These are phyloP conservation scores for Punctoribates punctum DNA, from an alignment of 2,888 invertebrate species.

Conservation along the genomic window DNA sequence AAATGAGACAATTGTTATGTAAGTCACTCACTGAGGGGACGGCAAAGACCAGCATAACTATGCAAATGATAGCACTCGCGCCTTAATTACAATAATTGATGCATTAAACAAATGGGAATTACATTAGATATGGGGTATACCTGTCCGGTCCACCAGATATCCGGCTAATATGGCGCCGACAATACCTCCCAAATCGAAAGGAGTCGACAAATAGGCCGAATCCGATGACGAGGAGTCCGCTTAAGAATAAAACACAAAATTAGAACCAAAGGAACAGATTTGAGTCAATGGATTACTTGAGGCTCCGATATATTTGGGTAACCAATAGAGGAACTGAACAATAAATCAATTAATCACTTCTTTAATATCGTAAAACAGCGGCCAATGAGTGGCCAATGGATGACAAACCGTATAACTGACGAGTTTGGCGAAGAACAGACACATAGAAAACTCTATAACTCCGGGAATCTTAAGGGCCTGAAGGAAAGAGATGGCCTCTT, in stretches of 20 bases:
- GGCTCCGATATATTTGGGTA: slow-evolving; percentile 80
- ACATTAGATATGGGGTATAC: too few species aligned
- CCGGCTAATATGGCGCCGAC: slow-evolving; percentile 84
- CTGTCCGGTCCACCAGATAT: slow-evolving; percentile 70
- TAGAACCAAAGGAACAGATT: background rate
- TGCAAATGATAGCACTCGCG: slow-evolving; percentile 85
- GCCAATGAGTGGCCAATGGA: too few species aligned
- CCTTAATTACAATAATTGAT: too few species aligned
- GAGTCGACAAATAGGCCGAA: slow-evolving; percentile 55
- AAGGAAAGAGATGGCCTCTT: slow-evolving; percentile 67
- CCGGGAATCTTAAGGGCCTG: slow-evolving; percentile 84
- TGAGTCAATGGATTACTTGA: slow-evolving; percentile 64
- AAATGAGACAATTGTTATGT: slow-evolving; percentile 6
- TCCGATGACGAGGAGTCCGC: slow-evolving; percentile 62
- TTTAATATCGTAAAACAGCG: too few species aligned
- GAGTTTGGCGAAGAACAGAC: slow-evolving; percentile 90
- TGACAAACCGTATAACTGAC: slow-evolving; percentile 74
- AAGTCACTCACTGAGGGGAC: slow-evolving; percentile 69
- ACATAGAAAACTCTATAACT: slow-evolving; percentile 85
- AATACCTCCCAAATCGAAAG: slow-evolving; percentile 72
- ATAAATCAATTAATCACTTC: too few species aligned
- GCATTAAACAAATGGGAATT: too few species aligned
- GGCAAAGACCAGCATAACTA: slow-evolving; percentile 70
- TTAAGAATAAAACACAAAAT: slow-evolving; percentile 45
- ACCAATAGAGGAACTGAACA: slow-evolving; percentile 78